Percentiles rank a stretch among this genome's conserved stretches.
Evolutionary conservation across 2,113 vertebrate species (phyloP).

Genomic region (Strix aluco): DNA sequence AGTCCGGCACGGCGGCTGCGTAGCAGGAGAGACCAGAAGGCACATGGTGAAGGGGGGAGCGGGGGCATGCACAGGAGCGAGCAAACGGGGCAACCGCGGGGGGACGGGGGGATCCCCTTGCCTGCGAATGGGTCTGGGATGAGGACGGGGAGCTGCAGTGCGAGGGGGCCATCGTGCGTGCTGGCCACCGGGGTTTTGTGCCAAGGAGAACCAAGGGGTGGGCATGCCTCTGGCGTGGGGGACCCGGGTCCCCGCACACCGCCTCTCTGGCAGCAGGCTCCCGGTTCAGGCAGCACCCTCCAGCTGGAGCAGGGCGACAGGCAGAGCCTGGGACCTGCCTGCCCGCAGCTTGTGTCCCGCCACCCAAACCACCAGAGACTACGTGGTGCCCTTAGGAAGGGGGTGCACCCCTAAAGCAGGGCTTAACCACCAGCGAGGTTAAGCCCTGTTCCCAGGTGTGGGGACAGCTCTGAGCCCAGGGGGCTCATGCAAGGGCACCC

Average conservation of each 20-base stretch:
- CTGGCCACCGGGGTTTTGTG: background rate
- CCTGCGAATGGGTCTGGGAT: background rate
- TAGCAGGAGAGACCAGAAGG: constrained; percentile 80
- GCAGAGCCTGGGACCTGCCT: background rate
- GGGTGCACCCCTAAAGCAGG: background rate
- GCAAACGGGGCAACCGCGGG: background rate
- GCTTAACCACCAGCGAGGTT: background rate
- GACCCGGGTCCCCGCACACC: background rate
- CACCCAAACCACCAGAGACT: background rate
- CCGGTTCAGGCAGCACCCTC: background rate
- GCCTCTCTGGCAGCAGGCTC: background rate
- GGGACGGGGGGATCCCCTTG: rapidly evolving
- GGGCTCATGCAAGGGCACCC: background rate
- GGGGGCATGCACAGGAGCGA: constrained; percentile 42
- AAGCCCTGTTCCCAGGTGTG: background rate
- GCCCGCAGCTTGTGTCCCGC: background rate
- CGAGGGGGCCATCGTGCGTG: background rate
- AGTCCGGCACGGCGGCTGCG: constrained; percentile 86
- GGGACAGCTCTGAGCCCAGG: background rate
- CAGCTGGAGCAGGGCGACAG: background rate
- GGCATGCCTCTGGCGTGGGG: rapidly evolving
- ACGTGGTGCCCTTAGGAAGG: background rate
- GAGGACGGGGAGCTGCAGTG: rapidly evolving
- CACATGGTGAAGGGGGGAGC: constrained; percentile 72
- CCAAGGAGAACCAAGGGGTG: background rate